Percentiles rank a stretch among this genome's conserved stretches.
phyloP scores from a whole-genome alignment of 2,113 vertebrate genomes.

The Mustela lutreola region DNA sequence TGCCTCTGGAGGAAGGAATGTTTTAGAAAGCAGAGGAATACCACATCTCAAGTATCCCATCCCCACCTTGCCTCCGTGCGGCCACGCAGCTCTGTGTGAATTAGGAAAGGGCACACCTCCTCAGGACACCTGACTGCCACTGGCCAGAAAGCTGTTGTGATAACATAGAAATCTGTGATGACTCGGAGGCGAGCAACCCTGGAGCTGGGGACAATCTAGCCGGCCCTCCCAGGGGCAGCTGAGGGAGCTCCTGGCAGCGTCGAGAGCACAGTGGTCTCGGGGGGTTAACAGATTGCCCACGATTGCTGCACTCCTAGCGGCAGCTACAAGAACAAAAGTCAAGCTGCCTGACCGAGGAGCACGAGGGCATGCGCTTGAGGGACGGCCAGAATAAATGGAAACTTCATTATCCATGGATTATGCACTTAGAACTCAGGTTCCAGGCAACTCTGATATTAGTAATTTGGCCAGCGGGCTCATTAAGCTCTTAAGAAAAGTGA shows the following conservation, averaged over 20 bases:
- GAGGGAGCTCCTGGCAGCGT: fast-evolving
- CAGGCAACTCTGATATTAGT: conserved; percentile 64
- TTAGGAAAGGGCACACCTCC: not conserved
- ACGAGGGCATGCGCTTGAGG: conserved; percentile 16
- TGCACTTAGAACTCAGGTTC: conserved; percentile 52
- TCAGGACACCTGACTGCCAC: not conserved
- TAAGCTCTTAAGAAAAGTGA: conserved; percentile 80
- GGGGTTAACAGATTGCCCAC: not conserved
- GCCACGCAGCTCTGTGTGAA: not conserved
- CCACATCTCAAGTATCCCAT: not conserved
- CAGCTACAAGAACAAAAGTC: not conserved
- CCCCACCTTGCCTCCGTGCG: not conserved
- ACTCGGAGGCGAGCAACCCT: not conserved
- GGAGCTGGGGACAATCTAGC: not conserved
- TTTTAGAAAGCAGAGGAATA: not conserved
- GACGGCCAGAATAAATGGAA: conserved; percentile 69
- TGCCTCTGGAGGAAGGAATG: not conserved
- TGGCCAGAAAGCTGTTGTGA: not conserved
- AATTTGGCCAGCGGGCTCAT: conserved; percentile 73
- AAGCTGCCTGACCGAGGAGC: not conserved
- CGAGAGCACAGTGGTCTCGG: not conserved
- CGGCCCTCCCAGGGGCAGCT: fast-evolving
- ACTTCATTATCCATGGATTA: conserved; percentile 74
- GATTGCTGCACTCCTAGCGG: not conserved
- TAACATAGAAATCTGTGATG: not conserved